phyloP scores from a whole-genome alignment of 2,113 vertebrate genomes.

The Axis porcinus region DNA sequence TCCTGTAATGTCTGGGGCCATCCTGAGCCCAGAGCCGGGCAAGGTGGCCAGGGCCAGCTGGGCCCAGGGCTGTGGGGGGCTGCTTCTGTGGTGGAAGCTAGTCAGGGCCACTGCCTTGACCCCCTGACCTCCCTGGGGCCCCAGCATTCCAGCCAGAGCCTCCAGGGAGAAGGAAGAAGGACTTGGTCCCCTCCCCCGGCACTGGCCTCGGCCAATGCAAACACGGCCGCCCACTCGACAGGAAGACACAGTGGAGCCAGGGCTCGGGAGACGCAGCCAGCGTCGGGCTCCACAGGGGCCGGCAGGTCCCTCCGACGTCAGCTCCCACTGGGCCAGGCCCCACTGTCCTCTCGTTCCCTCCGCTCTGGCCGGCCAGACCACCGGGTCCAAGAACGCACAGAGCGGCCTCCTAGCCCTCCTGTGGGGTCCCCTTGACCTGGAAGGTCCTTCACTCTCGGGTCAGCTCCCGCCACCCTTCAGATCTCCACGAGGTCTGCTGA shows the following conservation, averaged over 20 bases:
- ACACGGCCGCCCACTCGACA: neutral
- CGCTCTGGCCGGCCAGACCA: rapidly evolving
- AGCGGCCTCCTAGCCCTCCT: too few relatives aligned
- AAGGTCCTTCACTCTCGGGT: rapidly evolving
- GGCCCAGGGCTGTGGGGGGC: conserved; percentile 5
- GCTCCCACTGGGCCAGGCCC: neutral
- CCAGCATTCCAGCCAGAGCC: neutral
- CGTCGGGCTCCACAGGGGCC: rapidly evolving
- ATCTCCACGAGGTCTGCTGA: neutral
- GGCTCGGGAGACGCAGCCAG: neutral
- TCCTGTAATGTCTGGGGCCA: neutral
- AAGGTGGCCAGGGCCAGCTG: neutral
- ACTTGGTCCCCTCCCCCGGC: neutral
- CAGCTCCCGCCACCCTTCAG: neutral
- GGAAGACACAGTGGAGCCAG: neutral
- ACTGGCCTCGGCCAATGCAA: neutral
- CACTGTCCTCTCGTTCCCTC: rapidly evolving
- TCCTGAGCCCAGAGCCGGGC: neutral
- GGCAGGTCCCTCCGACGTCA: neutral
- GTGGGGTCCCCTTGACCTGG: neutral
- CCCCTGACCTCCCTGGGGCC: neutral
- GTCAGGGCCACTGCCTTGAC: conserved; percentile 27
- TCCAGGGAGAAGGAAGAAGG: neutral
- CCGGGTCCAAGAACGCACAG: rapidly evolving
- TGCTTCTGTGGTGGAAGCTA: conserved; percentile 28